A percentile compares a stretch with the other conserved stretches of the same genome.
Conservation (phyloP, 2,888 invertebrate species). For the Spisula solida region DNA sequence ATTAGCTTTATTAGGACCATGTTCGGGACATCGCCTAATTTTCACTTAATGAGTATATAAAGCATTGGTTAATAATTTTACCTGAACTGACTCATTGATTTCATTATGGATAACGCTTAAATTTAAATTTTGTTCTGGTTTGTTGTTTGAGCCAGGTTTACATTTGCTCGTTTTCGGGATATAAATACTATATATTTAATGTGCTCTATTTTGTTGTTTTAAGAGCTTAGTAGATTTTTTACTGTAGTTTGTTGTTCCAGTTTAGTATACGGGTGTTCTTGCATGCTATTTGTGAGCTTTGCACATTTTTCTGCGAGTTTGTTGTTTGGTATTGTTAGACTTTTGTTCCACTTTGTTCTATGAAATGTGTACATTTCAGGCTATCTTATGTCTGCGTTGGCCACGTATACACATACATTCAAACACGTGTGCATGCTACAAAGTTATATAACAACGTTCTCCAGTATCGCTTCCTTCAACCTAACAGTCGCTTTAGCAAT, state of each 20-base stretch:
- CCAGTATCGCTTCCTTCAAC: constrained; percentile 67
- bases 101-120: no score
- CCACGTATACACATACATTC: neutral
- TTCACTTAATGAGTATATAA: no score
- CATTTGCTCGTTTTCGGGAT: no score
- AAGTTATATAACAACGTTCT: constrained; percentile 67
- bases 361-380: neutral
- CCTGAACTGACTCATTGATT: neutral
- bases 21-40: no score
- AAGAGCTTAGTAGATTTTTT: no score
- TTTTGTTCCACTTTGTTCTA: neutral
- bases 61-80: no score
- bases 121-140: neutral
- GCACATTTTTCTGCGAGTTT: neutral
- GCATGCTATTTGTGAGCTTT: neutral
- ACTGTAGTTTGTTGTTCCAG: no score
- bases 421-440: constrained; percentile 54
- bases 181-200: neutral
- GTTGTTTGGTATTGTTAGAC: neutral
- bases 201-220: no score
- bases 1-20: no score
- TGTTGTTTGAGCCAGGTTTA: no score
- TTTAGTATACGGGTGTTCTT: no score
- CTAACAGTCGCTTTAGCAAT: constrained; percentile 65
- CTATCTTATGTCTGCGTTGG: neutral